These are phyloP conservation scores for Meda fulgida DNA, from an alignment of 2,797 vertebrate genomes.

Conservation along the genomic window DNA sequence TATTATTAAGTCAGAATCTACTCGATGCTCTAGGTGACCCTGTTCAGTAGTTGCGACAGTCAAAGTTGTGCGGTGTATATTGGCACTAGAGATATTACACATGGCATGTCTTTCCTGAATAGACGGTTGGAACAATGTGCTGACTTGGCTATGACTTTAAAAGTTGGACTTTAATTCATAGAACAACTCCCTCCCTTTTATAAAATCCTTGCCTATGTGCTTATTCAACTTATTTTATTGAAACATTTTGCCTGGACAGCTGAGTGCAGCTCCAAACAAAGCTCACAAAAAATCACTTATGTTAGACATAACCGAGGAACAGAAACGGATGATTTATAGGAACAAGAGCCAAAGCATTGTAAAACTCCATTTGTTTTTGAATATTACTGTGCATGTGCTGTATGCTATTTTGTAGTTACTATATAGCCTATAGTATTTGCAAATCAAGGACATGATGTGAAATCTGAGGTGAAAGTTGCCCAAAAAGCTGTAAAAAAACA, in stretches of 20 bases:
- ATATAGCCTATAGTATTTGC: background rate
- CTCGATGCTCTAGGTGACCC: constrained; percentile 67
- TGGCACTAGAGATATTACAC: constrained; percentile 77
- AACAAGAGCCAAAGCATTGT: background rate
- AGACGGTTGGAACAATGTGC: constrained; percentile 68
- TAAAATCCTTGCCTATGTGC: background rate
- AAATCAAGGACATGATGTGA: background rate
- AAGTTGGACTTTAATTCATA: constrained; percentile 49
- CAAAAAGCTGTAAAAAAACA: background rate
- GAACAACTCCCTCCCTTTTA: constrained; percentile 39
- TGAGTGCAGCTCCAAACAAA: constrained; percentile 11
- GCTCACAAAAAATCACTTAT: background rate
- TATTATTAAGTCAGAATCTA: constrained; percentile 16
- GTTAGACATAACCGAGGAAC: background rate
- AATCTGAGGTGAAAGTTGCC: background rate
- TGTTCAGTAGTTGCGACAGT: constrained; percentile 4
- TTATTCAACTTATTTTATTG: constrained; percentile 52
- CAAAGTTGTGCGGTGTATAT: constrained; percentile 73
- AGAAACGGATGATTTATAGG: background rate
- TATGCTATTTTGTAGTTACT: background rate
- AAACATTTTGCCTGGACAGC: constrained; percentile 50
- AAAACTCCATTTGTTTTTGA: background rate
- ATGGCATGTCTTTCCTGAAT: constrained; percentile 74
- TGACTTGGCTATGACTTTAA: constrained; percentile 72
- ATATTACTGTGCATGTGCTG: background rate